A percentile compares a stretch with the other conserved stretches of the same genome.
Evolutionary conservation across 2,797 vertebrate genomes (phyloP).

Genomic region (Liasis olivaceus): DNA sequence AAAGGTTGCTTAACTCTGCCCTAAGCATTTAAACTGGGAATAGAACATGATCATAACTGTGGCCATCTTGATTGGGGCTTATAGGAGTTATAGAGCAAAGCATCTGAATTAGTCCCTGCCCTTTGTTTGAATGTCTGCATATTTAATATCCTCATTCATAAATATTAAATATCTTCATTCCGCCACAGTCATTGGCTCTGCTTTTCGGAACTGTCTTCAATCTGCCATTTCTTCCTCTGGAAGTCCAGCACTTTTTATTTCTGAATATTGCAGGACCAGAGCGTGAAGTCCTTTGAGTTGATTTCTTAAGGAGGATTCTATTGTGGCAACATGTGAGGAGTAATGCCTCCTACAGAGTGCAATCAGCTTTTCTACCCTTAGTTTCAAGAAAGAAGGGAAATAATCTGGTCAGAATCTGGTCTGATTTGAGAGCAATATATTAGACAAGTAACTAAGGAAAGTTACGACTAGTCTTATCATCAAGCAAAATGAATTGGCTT

Average conservation of each 20-base stretch:
- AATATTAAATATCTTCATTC: neutral
- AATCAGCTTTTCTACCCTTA: neutral
- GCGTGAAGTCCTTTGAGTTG: neutral
- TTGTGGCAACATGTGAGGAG: neutral
- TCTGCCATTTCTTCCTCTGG: neutral
- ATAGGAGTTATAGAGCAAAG: neutral
- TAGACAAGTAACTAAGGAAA: neutral
- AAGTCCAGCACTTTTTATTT: neutral
- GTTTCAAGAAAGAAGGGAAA: neutral
- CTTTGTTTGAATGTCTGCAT: neutral
- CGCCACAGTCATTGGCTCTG: neutral
- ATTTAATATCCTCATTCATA: neutral
- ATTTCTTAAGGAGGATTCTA: neutral
- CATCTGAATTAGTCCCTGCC: neutral
- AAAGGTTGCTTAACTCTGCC: neutral
- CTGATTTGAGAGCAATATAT: neutral
- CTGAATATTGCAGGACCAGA: neutral
- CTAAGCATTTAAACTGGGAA: neutral
- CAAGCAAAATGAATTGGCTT: neutral
- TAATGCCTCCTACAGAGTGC: neutral
- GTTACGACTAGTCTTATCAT: neutral
- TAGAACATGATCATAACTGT: neutral
- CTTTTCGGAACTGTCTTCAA: neutral
- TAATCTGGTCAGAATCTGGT: neutral
- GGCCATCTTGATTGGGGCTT: neutral